Conservation (phyloP, 2,888 invertebrate genomes). For the Drosophila sordidapex region DNA sequence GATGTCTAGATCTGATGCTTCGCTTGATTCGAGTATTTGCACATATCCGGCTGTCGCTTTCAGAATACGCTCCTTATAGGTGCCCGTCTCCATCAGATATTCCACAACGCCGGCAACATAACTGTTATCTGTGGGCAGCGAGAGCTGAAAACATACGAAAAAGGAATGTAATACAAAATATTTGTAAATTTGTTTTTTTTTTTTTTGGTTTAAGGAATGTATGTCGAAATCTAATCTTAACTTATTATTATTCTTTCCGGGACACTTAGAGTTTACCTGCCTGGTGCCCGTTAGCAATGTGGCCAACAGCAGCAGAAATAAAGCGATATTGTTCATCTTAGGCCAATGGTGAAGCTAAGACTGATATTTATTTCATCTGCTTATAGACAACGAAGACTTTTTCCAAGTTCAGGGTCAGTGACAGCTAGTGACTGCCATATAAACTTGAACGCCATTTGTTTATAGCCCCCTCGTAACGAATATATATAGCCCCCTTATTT, state of each 20-base stretch:
- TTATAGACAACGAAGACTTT: conserved; percentile 17
- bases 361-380: conserved; percentile 14
- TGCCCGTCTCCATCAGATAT: conserved; percentile 84
- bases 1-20: conserved; percentile 87
- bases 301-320: conserved; percentile 12
- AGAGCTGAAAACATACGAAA: conserved; percentile 34
- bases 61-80: conserved; percentile 38
- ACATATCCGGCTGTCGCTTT: conserved; percentile 54
- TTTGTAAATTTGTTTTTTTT: too few species aligned
- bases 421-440: background rate
- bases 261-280: conserved; percentile 28
- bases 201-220: background rate
- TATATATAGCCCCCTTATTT: background rate
- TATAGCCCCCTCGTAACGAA: background rate
- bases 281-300: conserved; percentile 2
- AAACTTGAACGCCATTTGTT: background rate
- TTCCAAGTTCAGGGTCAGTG: background rate
- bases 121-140: conserved; percentile 82
- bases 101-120: conserved; percentile 89
- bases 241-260: background rate
- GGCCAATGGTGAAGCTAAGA: conserved; percentile 12
- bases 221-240: background rate
- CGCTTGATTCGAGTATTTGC: conserved; percentile 72
- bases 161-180: background rate
- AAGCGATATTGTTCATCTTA: conserved; percentile 24